A percentile compares a stretch with the other conserved stretches of the same genome.
phyloP scores from a whole-genome alignment of 2,888 invertebrate species.

The Cheilosia urbana region DNA sequence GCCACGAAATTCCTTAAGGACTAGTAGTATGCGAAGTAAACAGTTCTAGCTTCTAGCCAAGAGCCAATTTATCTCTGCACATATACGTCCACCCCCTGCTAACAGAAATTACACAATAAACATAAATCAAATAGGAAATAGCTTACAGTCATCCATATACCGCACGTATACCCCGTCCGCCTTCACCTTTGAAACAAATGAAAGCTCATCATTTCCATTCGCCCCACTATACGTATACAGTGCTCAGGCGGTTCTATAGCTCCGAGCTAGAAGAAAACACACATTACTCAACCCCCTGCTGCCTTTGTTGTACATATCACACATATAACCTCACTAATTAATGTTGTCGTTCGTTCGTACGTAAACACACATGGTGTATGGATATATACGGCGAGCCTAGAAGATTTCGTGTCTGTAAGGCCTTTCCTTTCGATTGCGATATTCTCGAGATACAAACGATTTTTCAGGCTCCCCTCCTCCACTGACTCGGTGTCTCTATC shows the following conservation, averaged over 20 bases:
- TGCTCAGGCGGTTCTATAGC: conserved; percentile 49
- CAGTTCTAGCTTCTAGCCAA: conserved; percentile 30
- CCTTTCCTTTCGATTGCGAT: conserved; percentile 52
- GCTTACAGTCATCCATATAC: conserved; percentile 38
- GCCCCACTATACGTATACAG: not conserved
- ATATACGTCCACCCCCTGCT: conserved; percentile 22
- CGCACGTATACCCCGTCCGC: conserved; percentile 14
- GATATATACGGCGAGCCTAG: not conserved
- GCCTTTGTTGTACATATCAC: not conserved
- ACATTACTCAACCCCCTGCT: conserved; percentile 48
- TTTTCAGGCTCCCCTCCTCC: conserved; percentile 1
- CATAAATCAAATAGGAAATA: conserved; percentile 44
- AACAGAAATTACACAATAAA: conserved; percentile 42
- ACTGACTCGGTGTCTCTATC: no score
- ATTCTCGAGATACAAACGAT: conserved; percentile 39
- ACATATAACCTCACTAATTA: conserved; percentile 53
- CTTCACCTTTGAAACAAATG: conserved; percentile 58
- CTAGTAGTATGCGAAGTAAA: not conserved
- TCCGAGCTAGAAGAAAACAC: conserved; percentile 47
- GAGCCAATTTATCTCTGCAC: conserved; percentile 44
- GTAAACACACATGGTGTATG: conserved; percentile 17
- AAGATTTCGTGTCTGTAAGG: conserved; percentile 16
- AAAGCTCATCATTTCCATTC: conserved; percentile 44
- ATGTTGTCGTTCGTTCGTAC: conserved; percentile 57
- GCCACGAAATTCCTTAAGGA: conserved; percentile 8